These are phyloP conservation scores for Cryptus viduatorius DNA, from an alignment of 2,888 invertebrate genomes.

Conservation along the genomic window DNA sequence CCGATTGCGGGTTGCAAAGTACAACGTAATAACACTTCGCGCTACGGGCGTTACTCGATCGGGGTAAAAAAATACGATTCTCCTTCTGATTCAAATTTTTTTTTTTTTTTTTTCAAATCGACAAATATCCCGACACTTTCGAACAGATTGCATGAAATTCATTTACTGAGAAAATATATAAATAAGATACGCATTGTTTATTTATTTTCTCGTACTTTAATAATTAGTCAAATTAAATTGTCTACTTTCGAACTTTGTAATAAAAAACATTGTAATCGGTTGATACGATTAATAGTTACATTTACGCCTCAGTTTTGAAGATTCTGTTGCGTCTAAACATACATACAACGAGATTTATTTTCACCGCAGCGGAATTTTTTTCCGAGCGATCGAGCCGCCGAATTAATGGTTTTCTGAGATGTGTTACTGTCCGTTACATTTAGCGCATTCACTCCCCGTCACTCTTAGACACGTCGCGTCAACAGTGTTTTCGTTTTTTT, in stretches of 20 bases:
- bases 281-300: no score
- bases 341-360: no score
- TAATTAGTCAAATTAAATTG: no score
- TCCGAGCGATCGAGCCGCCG: neutral
- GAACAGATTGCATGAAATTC: no score
- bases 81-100: neutral
- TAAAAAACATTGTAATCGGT: no score
- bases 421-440: neutral
- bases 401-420: neutral
- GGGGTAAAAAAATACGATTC: neutral
- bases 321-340: no score
- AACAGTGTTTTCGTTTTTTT: slow-evolving; percentile 5
- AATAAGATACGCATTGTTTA: no score
- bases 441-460: neutral
- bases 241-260: no score
- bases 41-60: neutral
- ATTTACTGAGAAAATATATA: no score
- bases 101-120: neutral
- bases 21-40: slow-evolving; percentile 15
- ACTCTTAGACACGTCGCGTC: neutral
- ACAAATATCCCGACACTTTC: neutral
- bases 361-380: neutral
- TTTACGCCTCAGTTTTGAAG: no score
- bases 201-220: no score
- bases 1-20: slow-evolving; percentile 30